Base-by-base conservation (phyloP, 2,888 invertebrate species). In the Dione juno region DNA sequence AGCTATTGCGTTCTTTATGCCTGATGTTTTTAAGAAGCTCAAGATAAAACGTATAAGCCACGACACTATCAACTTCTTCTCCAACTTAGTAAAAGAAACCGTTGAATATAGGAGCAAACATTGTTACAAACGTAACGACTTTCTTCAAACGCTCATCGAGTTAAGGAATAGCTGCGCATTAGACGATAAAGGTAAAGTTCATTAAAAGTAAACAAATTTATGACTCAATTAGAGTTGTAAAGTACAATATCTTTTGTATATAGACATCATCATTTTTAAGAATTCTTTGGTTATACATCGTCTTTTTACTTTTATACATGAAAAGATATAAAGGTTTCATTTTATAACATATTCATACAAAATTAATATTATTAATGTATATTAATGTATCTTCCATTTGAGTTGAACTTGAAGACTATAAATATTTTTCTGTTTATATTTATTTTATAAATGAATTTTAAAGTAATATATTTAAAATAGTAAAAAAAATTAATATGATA, bases 81-180 rank as follows among this genome's bases (percentile, higher is more conserved):
- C 81, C 67, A 85, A 84, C 28, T 79, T 92, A 50, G 90, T 93
- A 1, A 84, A 84, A 72, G 84, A 85, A 67, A 92, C 89, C 0
- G 89, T 93, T 2, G 83, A 85, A 16, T 88, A 88, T 73, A 82
- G 93, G 1, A 77, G 86, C 70, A 82, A 82, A 57, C 79, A 90
- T 75, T 78, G 80, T 7, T 83, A 88, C 66, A 86, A 83, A 41
- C 82, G 94, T 57, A 92, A 93, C 72, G 94, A 94, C 78, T 94
- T 94, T 77, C 79, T 94, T 70, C 94, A 94, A 79, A 85, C 94
- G 5, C 83, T 94, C 10, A 94, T 94, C 53, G 90, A 94, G 57
- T 78, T 94, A 74, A 93, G 88, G 76, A 89, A 93, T 76, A 85
- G 81, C 43, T 54, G 66, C 1, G 35, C 79, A 81, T 78, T 79